A percentile compares a stretch with the other conserved stretches of the same genome.
These are phyloP conservation scores for Phortica okadai DNA, from an alignment of 2,888 invertebrate species.

Conservation along the genomic window DNA sequence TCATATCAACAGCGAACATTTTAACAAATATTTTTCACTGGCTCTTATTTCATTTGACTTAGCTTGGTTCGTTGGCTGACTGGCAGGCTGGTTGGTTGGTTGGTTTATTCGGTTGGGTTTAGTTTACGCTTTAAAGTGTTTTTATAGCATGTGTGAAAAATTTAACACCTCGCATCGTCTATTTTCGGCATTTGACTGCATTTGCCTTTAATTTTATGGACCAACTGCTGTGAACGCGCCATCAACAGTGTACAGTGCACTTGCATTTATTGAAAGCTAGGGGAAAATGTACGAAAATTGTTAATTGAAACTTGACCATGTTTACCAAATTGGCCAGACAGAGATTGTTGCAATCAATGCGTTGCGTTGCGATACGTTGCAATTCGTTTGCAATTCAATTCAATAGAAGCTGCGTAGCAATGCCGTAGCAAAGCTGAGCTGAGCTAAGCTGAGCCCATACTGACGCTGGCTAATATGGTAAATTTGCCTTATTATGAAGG, in stretches of 20 bases:
- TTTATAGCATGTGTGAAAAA: slow-evolving; percentile 65
- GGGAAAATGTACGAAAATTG: slow-evolving; percentile 35
- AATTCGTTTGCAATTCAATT: neutral
- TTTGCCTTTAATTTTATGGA: slow-evolving; percentile 36
- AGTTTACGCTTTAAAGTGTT: slow-evolving; percentile 42
- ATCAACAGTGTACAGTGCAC: neutral
- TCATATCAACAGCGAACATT: neutral
- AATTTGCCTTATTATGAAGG: slow-evolving; percentile 72
- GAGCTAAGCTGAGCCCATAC: neutral
- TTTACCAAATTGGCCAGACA: slow-evolving; percentile 62
- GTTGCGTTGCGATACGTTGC: neutral
- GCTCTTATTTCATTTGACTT: slow-evolving; percentile 26
- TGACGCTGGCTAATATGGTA: slow-evolving; percentile 63
- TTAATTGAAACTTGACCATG: slow-evolving; percentile 71
- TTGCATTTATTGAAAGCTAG: neutral
- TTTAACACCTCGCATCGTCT: slow-evolving; percentile 66
- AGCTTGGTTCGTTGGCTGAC: slow-evolving; percentile 47
- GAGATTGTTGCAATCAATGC: slow-evolving; percentile 30
- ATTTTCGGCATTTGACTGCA: slow-evolving; percentile 23
- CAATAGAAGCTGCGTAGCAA: neutral
- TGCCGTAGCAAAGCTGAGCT: neutral
- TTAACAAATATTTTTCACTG: neutral
- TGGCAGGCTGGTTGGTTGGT: slow-evolving; percentile 46
- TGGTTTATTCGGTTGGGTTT: neutral
- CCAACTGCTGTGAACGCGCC: slow-evolving; percentile 55